Percentiles rank a stretch among this genome's conserved stretches.
Evolutionary conservation across 35 echinoderm and acorn worm species (phyloP).

Genomic region (Ophiothrix spiculata): DNA sequence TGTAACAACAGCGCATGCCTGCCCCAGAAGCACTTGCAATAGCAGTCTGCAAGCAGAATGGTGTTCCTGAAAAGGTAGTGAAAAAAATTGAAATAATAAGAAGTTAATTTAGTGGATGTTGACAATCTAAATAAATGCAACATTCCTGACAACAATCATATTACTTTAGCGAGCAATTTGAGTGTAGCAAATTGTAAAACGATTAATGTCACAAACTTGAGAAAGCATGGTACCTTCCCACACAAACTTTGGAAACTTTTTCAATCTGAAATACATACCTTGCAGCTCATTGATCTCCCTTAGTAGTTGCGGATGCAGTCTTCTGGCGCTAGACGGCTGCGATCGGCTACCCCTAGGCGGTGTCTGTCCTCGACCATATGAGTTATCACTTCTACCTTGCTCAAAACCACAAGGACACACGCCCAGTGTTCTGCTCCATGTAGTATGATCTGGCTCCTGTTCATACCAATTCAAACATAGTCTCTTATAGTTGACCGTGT

Average conservation of each 20-base stretch:
- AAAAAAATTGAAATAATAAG: constrained; percentile 6
- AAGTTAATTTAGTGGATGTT: background rate
- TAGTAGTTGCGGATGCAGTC: constrained; percentile 8
- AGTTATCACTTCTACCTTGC: constrained; percentile 69
- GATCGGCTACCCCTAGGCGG: background rate
- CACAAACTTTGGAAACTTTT: background rate
- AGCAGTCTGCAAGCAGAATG: constrained; percentile 77
- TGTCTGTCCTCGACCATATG: constrained; percentile 15
- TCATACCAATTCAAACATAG: constrained; percentile 77
- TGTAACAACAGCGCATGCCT: constrained; percentile 81
- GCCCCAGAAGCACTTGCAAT: constrained; percentile 43
- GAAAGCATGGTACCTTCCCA: no score
- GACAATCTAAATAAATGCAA: no score
- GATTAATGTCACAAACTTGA: background rate
- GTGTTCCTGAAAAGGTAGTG: constrained; percentile 18
- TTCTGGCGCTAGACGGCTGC: background rate
- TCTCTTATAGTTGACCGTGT: constrained; percentile 61
- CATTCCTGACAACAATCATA: no score
- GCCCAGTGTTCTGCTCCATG: constrained; percentile 63
- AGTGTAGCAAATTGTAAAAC: background rate
- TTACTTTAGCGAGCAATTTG: no score
- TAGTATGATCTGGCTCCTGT: constrained; percentile 50
- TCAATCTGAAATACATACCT: background rate
- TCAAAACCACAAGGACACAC: constrained; percentile 79
- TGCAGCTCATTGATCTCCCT: constrained; percentile 4